Percentiles rank a stretch among this genome's conserved stretches.
These are phyloP conservation scores for Camponotus fellah DNA, from an alignment of 2,888 invertebrate genomes.

Conservation along the genomic window DNA sequence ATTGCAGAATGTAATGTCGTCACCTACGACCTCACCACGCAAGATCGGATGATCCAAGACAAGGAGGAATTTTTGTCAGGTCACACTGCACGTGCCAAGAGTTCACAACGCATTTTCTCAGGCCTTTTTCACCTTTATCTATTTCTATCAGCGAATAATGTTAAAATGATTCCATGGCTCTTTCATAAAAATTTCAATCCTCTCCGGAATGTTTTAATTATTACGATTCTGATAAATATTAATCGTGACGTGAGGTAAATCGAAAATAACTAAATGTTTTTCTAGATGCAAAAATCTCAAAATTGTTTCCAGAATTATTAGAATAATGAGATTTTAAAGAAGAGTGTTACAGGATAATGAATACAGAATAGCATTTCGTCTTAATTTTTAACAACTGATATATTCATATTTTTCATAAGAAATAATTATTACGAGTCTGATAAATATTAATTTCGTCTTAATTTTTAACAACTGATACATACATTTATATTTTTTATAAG, in stretches of 20 bases:
- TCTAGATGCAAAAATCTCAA: background rate
- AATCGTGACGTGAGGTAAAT: background rate
- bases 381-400: no score
- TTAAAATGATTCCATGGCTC: slow-evolving; percentile 27
- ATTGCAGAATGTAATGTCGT: slow-evolving; percentile 61
- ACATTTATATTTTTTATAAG: no score
- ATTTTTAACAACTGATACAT: no score
- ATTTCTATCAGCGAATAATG: background rate
- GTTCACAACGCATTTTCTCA: slow-evolving; percentile 43
- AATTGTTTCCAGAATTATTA: background rate
- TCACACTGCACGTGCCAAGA: slow-evolving; percentile 69
- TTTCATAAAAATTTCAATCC: slow-evolving; percentile 33
- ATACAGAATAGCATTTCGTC: no score
- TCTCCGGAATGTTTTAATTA: background rate
- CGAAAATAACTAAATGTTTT: background rate
- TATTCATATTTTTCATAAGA: no score
- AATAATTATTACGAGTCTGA: no score
- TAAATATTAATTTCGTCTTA: no score
- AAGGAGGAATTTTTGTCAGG: slow-evolving; percentile 66
- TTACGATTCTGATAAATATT: slow-evolving; percentile 13
- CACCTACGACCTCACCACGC: slow-evolving; percentile 61
- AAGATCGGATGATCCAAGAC: slow-evolving; percentile 68
- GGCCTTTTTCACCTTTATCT: background rate
- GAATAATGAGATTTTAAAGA: background rate
- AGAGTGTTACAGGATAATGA: background rate